Evolutionary conservation across 2,113 vertebrate species (phyloP).

Genomic region (Daubentonia madagascariensis): DNA sequence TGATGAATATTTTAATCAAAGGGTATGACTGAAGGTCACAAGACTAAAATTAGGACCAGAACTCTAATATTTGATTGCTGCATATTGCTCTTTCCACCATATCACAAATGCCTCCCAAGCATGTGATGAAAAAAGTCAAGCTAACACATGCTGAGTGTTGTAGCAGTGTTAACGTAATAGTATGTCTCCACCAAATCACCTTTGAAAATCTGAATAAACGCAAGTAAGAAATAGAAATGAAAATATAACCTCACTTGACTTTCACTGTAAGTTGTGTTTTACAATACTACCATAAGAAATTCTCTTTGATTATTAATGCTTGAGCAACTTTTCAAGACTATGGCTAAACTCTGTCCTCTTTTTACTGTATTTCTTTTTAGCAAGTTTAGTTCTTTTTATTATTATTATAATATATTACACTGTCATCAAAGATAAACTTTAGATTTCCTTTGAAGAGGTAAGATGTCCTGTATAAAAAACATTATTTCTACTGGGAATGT

Average conservation of each 20-base stretch:
- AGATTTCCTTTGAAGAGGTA: not conserved
- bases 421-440: slow-evolving; percentile 12
- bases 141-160: not conserved
- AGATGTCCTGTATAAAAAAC: not conserved
- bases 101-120: not conserved
- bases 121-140: not conserved
- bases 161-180: not conserved
- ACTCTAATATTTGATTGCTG: not conserved
- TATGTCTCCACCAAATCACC: not conserved
- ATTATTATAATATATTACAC: not conserved
- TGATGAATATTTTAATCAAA: not conserved
- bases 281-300: not conserved
- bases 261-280: not conserved
- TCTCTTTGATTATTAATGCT: slow-evolving; percentile 16
- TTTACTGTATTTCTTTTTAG: not conserved
- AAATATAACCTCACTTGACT: slow-evolving; percentile 7
- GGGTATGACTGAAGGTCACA: not conserved
- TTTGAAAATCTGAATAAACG: slow-evolving; percentile 28
- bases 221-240: not conserved
- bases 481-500: not conserved
- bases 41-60: not conserved
- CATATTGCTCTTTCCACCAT: not conserved
- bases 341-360: not conserved
- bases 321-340: not conserved
- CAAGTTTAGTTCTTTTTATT: not conserved